Evolutionary conservation across 2,888 invertebrate genomes (phyloP).

Genomic region (Zygothrica quintamaculata): DNA sequence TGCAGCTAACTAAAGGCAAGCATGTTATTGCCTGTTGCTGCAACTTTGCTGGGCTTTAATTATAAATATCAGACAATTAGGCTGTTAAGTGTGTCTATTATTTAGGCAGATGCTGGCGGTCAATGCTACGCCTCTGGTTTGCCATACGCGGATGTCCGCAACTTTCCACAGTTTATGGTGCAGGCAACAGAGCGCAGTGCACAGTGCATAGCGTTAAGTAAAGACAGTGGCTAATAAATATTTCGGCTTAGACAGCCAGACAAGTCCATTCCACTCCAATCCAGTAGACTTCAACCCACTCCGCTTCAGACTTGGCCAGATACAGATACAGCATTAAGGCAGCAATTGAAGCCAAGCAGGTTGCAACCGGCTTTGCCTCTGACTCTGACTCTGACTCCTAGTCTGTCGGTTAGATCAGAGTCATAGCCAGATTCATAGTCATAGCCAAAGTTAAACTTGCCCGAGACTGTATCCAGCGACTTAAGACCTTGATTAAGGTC

Average conservation of each 20-base stretch:
- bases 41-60: constrained; percentile 53
- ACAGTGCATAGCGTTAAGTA: constrained; percentile 19
- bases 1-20: too few species aligned
- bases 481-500: constrained; percentile 83
- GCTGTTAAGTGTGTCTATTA: constrained; percentile 68
- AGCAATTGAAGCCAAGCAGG: constrained; percentile 4
- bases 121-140: constrained; percentile 19
- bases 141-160: constrained; percentile 30
- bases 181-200: constrained; percentile 31
- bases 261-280: constrained; percentile 20
- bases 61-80: constrained; percentile 67
- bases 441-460: constrained; percentile 4
- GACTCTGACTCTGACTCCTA: constrained; percentile 23
- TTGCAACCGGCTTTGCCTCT: constrained; percentile 12
- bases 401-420: constrained; percentile 48
- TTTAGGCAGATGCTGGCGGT: constrained; percentile 46
- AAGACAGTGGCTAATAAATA: constrained; percentile 58
- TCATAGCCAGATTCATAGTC: constrained; percentile 4
- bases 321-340: background rate
- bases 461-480: constrained; percentile 22
- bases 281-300: constrained; percentile 51
- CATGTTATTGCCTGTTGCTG: constrained; percentile 11
- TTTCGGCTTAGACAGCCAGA: constrained; percentile 61
- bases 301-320: constrained; percentile 11
- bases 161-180: constrained; percentile 22